Evolutionary conservation across 2,888 invertebrate species (phyloP), one percentile per base, ranked within the genome.

Genomic region (Folsomia manolachei): DNA sequence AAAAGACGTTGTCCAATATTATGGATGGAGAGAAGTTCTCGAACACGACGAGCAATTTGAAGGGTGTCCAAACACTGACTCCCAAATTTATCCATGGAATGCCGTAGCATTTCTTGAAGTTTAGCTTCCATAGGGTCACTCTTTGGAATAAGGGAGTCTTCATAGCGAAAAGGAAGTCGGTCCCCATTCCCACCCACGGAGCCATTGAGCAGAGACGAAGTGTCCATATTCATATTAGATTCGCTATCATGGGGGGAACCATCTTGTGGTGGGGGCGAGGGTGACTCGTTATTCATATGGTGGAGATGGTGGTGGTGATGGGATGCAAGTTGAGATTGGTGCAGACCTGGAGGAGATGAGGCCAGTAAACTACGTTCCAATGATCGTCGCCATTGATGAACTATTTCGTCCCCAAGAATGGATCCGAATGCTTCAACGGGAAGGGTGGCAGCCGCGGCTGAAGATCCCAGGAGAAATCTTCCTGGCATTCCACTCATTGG

Each of bases 1-100:
- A 99, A 99, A 82, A 99, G 87, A 75, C 99, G 89, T 86, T 99
- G 99, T 1, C 99, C 99, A 82, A 99, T 98, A 85, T 99, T 97
- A 86, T 98, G 96, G 80, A 96, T 94, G 76, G 95, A 96, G 51
- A 98, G 87, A 71, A 98, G 86, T 83, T 98, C 97, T 18, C 97
- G 88, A 11, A 98, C 97, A 77, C 94, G 88, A 79, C 97, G 88
- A 72, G 97, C 93, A 82, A 97, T 94, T 85, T 94, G 92, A 72
- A 96, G 86, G n/a, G 97, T 97, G 85, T 97, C 97, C 78, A 97
- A 87, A 82, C 93, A 93, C 82, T 94, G 95, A 80, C 93, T 92
- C 71, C 95, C 94, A 85, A 94, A 95, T 84, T 95, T 95, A 87
- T 95, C 95, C 91, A 95, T 95, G 84, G 95, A 95, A 86, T 94